phyloP scores from a whole-genome alignment of 2,113 vertebrate species.

The Prietella phreatophila region DNA sequence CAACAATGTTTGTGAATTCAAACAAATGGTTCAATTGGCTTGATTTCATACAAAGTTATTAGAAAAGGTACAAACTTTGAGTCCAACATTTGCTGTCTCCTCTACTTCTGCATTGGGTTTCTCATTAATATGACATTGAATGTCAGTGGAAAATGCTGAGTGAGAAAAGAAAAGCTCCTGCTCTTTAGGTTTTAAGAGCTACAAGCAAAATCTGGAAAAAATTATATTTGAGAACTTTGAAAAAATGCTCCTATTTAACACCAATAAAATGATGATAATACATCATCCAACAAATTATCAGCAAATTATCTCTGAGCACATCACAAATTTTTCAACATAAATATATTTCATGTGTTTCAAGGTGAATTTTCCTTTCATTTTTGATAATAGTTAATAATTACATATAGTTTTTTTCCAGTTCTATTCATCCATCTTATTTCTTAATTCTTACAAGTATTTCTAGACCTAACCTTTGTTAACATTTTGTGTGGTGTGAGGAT shows the following conservation, averaged over 20 bases:
- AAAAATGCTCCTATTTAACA: not conserved
- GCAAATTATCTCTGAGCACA: not conserved
- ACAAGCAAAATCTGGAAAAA: not conserved
- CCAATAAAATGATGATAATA: too few species aligned
- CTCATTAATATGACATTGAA: too few species aligned
- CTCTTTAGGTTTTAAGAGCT: too few species aligned
- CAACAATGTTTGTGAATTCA: not conserved
- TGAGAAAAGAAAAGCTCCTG: too few species aligned
- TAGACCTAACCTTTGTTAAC: not conserved
- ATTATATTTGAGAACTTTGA: not conserved
- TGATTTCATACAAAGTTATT: not conserved
- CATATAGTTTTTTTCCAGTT: not conserved
- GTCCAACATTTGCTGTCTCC: not conserved
- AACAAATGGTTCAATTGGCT: not conserved
- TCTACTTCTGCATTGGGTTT: too few species aligned
- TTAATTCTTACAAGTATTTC: not conserved
- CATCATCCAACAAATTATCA: not conserved
- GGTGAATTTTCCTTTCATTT: not conserved
- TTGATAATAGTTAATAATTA: not conserved
- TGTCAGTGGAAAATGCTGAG: too few species aligned
- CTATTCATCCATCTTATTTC: not conserved
- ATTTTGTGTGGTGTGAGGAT: not conserved
- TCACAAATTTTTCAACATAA: not conserved
- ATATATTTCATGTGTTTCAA: not conserved
- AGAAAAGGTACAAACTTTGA: not conserved